phyloP scores from a whole-genome alignment of 2,888 invertebrate species.

The Cepaea hortensis region DNA sequence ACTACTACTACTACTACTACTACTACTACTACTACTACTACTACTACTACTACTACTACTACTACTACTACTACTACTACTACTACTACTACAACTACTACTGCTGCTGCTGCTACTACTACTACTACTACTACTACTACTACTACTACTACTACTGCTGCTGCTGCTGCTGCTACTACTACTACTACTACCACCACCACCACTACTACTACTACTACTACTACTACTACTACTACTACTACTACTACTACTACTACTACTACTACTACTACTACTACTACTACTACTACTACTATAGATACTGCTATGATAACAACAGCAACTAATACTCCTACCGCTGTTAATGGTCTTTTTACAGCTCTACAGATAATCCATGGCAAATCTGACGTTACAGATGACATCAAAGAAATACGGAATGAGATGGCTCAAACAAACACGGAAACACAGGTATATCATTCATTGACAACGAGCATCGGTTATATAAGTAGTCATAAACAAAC shows the following conservation, averaged over 20 bases:
- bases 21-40: conserved; percentile 35
- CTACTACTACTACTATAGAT: not conserved
- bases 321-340: too few relatives aligned
- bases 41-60: conserved; percentile 37
- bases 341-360: not conserved
- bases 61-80: conserved; percentile 38
- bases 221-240: conserved; percentile 40
- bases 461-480: not conserved
- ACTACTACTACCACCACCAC: conserved; percentile 34
- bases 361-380: conserved; percentile 25
- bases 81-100: conserved; percentile 38
- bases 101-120: conserved; percentile 35
- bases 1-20: conserved; percentile 33
- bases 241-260: conserved; percentile 38
- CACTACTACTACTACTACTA: conserved; percentile 36
- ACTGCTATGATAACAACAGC: too few relatives aligned
- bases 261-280: conserved; percentile 28
- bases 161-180: conserved; percentile 31
- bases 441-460: not conserved
- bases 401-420: conserved; percentile 14
- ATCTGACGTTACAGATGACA: conserved; percentile 27
- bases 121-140: conserved; percentile 11
- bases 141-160: not conserved
- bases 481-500: not conserved
- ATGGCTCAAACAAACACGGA: conserved; percentile 4